Conservation (phyloP, 2,888 invertebrate genomes). For the Apodemia zela region DNA sequence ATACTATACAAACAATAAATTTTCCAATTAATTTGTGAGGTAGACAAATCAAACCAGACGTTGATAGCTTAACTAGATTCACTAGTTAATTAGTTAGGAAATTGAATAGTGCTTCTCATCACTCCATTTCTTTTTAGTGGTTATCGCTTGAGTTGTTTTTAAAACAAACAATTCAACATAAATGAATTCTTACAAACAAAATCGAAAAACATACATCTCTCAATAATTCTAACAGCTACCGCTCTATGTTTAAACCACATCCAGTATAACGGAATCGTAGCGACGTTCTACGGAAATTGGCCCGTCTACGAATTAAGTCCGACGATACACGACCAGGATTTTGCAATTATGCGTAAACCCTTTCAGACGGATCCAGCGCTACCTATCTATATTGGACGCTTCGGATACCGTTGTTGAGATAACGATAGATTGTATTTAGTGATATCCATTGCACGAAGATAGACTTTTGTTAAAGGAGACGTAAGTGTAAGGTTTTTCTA, state of each 20-base stretch:
- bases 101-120: too few relatives aligned
- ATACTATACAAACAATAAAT: too few relatives aligned
- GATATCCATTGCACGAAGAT: background rate
- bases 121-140: too few relatives aligned
- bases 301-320: slow-evolving; percentile 56
- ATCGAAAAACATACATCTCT: too few relatives aligned
- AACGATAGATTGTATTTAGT: background rate
- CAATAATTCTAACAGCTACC: background rate
- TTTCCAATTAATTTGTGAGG: too few relatives aligned
- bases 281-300: slow-evolving; percentile 61
- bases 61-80: too few relatives aligned
- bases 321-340: slow-evolving; percentile 45
- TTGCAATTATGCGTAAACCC: slow-evolving; percentile 35
- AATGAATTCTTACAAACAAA: too few relatives aligned
- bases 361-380: slow-evolving; percentile 1
- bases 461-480: slow-evolving; percentile 15
- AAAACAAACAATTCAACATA: too few relatives aligned
- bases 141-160: too few relatives aligned
- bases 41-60: too few relatives aligned
- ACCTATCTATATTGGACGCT: background rate
- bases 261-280: slow-evolving; percentile 44
- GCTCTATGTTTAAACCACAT: slow-evolving; percentile 27
- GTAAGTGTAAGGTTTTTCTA: background rate
- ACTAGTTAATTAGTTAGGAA: too few relatives aligned
- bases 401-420: background rate